Percentiles rank a stretch among this genome's conserved stretches.
Conservation (phyloP, 2,797 vertebrate species). For the Phrynocephalus forsythii region DNA sequence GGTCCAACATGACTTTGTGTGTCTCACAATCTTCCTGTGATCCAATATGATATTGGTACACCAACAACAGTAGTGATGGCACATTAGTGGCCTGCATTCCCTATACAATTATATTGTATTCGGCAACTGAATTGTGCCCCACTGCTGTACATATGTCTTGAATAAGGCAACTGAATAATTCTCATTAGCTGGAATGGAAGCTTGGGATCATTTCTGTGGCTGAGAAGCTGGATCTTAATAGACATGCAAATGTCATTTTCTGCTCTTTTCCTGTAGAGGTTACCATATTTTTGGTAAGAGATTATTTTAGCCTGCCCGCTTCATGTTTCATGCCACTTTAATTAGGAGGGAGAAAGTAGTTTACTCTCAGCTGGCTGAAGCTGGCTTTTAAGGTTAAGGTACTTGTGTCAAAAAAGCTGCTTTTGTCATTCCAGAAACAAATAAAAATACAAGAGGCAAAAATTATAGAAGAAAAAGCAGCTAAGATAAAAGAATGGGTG, state of each 20-base stretch:
- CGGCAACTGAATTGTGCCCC: neutral
- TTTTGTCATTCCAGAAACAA: conserved; percentile 86
- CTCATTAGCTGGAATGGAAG: neutral
- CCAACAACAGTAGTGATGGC: neutral
- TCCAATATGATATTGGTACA: neutral
- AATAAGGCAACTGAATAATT: neutral
- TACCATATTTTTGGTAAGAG: neutral
- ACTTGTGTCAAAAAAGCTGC: conserved; percentile 23
- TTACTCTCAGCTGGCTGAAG: neutral
- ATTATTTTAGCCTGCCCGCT: neutral
- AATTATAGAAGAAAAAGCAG: conserved; percentile 97
- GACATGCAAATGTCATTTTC: neutral
- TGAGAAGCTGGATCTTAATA: conserved; percentile 20
- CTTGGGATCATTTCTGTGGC: neutral
- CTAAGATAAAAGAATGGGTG: conserved; percentile 99
- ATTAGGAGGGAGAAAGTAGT: neutral
- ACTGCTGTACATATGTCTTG: neutral
- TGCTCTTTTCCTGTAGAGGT: neutral
- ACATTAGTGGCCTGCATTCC: neutral
- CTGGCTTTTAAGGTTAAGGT: neutral
- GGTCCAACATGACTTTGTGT: neutral
- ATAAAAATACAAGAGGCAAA: conserved; percentile 92
- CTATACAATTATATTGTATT: neutral
- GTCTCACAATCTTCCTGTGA: too few species aligned
- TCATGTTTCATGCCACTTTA: neutral